Conservation (phyloP, 2,888 invertebrate species). For the Uropetala carovei region DNA sequence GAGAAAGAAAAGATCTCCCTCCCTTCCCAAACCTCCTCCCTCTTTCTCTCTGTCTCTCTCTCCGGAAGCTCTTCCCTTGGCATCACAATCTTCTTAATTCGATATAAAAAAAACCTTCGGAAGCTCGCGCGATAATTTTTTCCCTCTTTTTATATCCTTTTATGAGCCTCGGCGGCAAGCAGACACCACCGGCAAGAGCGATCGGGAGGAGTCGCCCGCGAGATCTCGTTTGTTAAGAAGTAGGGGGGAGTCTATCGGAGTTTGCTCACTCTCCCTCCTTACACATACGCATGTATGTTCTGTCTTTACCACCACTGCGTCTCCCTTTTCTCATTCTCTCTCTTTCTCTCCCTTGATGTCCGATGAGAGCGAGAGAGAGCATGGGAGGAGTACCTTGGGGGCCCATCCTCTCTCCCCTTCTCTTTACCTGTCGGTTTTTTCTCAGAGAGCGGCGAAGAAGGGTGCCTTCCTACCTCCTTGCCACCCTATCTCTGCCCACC, state of each 20-base stretch:
- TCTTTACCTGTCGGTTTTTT: slow-evolving; percentile 28
- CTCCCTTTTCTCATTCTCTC: not conserved
- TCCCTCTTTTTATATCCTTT: not conserved
- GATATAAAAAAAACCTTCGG: slow-evolving; percentile 27
- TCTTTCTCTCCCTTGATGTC: not conserved
- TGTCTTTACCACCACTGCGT: not conserved
- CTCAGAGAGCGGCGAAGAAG: slow-evolving; percentile 23
- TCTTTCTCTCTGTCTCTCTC: not conserved
- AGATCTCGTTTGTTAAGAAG: no score
- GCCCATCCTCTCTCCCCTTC: slow-evolving; percentile 6
- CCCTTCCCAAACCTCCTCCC: not conserved
- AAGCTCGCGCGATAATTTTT: not conserved
- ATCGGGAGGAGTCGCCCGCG: not conserved
- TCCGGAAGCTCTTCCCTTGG: not conserved
- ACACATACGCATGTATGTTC: not conserved
- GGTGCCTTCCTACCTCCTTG: not conserved
- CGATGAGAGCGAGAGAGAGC: slow-evolving; percentile 13
- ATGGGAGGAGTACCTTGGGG: slow-evolving; percentile 16
- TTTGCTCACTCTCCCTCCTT: not conserved
- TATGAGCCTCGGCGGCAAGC: not conserved
- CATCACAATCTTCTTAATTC: slow-evolving; percentile 8
- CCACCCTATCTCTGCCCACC: not conserved
- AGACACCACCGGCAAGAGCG: not conserved
- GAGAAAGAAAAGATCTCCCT: slow-evolving; percentile 47
- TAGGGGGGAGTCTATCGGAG: no score